These are phyloP conservation scores for Toxotes chatareus DNA, from an alignment of 2,113 vertebrate genomes.

Conservation along the genomic window DNA sequence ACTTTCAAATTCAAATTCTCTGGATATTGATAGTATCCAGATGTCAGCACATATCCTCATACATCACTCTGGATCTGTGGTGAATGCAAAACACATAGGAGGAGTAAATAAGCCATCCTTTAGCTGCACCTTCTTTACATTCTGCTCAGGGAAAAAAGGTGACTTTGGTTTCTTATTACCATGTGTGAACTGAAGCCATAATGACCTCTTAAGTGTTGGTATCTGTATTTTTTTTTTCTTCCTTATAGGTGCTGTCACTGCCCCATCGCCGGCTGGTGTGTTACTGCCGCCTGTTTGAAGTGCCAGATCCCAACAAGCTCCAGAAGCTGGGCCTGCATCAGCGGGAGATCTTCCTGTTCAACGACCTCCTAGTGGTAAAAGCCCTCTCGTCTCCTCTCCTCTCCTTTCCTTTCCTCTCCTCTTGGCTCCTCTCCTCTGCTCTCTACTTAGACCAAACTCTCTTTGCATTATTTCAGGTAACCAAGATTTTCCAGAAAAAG, in stretches of 20 bases:
- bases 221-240: conserved; percentile 35
- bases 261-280: conserved; percentile 97
- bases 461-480: conserved; percentile 86
- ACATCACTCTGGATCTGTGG: background rate
- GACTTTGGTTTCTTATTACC: conserved; percentile 51
- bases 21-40: background rate
- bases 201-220: conserved; percentile 54
- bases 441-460: background rate
- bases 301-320: conserved; percentile 97
- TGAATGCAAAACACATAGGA: background rate
- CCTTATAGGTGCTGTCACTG: conserved; percentile 91
- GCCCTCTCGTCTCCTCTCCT: background rate
- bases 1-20: background rate
- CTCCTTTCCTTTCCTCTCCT: background rate
- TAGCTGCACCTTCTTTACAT: background rate
- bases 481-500: conserved; percentile 99
- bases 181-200: conserved; percentile 29
- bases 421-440: background rate
- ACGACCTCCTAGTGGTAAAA: conserved; percentile 96
- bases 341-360: conserved; percentile 99
- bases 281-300: conserved; percentile 98
- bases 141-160: background rate
- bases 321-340: conserved; percentile 99
- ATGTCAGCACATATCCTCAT: background rate
- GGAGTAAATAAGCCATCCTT: conserved; percentile 8